Conservation (phyloP, 2,797 vertebrate genomes). For the Decapterus maruadsi region DNA sequence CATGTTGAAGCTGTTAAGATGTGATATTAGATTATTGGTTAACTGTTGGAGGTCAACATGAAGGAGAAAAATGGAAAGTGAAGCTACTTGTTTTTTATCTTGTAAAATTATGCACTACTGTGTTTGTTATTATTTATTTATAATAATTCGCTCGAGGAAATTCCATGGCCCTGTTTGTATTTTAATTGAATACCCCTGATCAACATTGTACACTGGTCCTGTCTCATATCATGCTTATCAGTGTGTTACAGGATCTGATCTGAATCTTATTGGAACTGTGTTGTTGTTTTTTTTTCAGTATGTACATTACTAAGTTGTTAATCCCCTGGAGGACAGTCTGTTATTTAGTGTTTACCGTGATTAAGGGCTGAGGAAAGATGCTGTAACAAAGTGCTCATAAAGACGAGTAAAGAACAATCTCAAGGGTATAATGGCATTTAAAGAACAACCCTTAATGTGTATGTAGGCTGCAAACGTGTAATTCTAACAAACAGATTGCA, state of each 20-base stretch:
- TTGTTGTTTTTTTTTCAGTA: constrained; percentile 22
- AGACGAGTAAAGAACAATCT: constrained; percentile 49
- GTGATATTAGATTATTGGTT: too few species aligned
- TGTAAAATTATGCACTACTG: too few species aligned
- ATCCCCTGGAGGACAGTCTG: constrained; percentile 33
- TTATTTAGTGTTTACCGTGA: constrained; percentile 54
- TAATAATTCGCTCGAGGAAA: neutral
- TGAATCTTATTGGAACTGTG: constrained; percentile 3
- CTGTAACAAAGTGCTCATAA: constrained; percentile 38
- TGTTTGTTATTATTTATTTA: too few species aligned
- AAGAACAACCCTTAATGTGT: constrained; percentile 7
- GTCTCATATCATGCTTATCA: constrained; percentile 17
- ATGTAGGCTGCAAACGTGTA: constrained; percentile 20
- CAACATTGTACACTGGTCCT: neutral
- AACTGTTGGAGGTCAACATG: too few species aligned
- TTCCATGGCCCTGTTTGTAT: neutral
- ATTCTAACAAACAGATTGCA: constrained; percentile 22
- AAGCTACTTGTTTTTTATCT: too few species aligned
- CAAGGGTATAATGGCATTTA: constrained; percentile 34
- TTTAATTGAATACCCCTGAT: neutral
- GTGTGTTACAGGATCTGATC: constrained; percentile 13
- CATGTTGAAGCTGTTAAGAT: too few species aligned
- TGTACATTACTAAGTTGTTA: constrained; percentile 34
- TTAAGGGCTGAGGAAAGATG: constrained; percentile 40
- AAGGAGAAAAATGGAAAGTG: too few species aligned